Evolutionary conservation across 2,797 vertebrate genomes (phyloP), one percentile per base, ranked within the genome.

Genomic region (Sebastes vulpes): DNA sequence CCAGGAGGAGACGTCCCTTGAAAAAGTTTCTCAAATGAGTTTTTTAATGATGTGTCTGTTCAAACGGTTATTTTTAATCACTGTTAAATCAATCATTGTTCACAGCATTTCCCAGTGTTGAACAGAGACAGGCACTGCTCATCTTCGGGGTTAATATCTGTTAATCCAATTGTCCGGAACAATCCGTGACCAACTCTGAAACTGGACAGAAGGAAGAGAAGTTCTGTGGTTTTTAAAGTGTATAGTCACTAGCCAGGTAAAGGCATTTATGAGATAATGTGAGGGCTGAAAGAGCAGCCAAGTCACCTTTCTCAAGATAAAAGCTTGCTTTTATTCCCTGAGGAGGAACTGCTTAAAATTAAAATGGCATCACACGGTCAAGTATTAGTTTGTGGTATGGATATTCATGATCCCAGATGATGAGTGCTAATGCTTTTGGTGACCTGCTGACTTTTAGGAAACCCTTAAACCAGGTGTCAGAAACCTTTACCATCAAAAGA

Each of bases 21-120:
- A 70, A 72, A 76, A 56, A 59, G 54, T 35, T 69, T 65, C 52
- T 25, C 14, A 68, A 77, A 85, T 73, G 48, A 69, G 68, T 29
- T 72, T 77, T 79, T 86, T 79, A 79, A 89, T 79, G 75, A 86
- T 70, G 58, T 56, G 38, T 54, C 77, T 31, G 48, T 72, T 57
- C 25, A 57, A 61, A 59, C 23, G 38, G 29, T 42, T 64, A 38
- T 71, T 68, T 76, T 54, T 32, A 42, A 23, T 35, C 54, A 31
- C 29, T 42, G 35, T 57, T 57, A 3, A 57, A 28, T 57, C 54
- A 57, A 28, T 57, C 10, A 48, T 48, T 56, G 9, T 79, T 48
- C 10, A n/a, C 14, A 25, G 60, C 5, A 25, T 48, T 28, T 50
- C 23, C 29, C 48, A 12, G 9, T 10, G 29, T 48, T 31, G 57